Evolutionary conservation across 2,797 vertebrate species (phyloP).

Genomic region (Mus caroli): DNA sequence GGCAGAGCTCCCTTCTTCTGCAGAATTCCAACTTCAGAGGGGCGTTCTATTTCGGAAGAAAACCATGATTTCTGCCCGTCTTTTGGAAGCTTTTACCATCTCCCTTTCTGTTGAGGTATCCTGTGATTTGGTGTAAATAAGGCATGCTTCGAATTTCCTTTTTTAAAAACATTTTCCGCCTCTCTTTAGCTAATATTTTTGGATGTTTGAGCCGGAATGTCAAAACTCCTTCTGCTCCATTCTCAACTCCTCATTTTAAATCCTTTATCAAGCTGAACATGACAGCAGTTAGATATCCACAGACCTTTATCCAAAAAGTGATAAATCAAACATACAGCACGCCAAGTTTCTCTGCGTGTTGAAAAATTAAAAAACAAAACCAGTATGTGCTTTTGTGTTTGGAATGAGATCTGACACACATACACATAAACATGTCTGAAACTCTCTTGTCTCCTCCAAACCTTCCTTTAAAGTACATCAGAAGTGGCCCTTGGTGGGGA

Average conservation of each 20-base stretch:
- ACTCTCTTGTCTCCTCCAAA: slow-evolving; percentile 52
- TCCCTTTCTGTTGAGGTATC: slow-evolving; percentile 19
- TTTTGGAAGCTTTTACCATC: neutral
- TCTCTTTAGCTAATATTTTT: slow-evolving; percentile 58
- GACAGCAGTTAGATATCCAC: slow-evolving; percentile 70
- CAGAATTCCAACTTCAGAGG: neutral
- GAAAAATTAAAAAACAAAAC: neutral
- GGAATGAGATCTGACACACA: slow-evolving; percentile 56
- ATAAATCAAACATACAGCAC: slow-evolving; percentile 26
- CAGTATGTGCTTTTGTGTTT: slow-evolving; percentile 68
- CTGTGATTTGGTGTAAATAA: slow-evolving; percentile 55
- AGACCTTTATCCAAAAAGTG: slow-evolving; percentile 65
- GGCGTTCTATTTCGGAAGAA: neutral
- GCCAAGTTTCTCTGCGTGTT: slow-evolving; percentile 58
- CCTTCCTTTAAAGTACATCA: slow-evolving; percentile 82
- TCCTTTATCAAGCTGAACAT: slow-evolving; percentile 67
- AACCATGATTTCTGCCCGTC: neutral
- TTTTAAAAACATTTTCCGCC: neutral
- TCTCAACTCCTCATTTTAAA: slow-evolving; percentile 45
- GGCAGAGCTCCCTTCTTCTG: neutral
- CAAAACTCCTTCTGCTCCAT: slow-evolving; percentile 35
- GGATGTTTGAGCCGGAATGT: slow-evolving; percentile 53
- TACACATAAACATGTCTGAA: slow-evolving; percentile 63
- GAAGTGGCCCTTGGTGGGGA: slow-evolving; percentile 69
- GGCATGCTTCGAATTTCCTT: neutral